Percentiles rank a stretch among this genome's conserved stretches.
These are phyloP conservation scores for Poeciliopsis prolifica DNA, from an alignment of 2,113 vertebrate species.

Conservation along the genomic window DNA sequence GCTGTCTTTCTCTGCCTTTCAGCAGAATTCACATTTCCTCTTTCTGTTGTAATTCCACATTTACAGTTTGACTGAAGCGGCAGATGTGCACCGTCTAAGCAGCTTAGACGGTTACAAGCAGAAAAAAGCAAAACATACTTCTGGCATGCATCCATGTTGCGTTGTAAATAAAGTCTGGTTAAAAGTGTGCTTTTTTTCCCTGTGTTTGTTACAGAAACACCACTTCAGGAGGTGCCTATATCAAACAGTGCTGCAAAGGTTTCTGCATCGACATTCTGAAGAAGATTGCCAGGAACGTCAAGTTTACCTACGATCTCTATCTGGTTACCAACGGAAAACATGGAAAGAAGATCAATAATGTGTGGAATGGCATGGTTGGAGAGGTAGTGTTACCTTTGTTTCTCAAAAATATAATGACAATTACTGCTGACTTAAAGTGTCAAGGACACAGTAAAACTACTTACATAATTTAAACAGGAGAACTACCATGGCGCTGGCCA, in stretches of 20 bases:
- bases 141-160: too few relatives aligned
- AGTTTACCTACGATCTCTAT: conserved; percentile 98
- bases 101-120: background rate
- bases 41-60: conserved; percentile 33
- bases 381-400: conserved; percentile 80
- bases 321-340: conserved; percentile 98
- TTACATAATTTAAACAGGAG: too few relatives aligned
- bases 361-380: conserved; percentile 99
- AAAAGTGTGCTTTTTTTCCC: conserved; percentile 20
- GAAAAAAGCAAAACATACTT: background rate
- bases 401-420: background rate
- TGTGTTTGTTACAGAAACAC: conserved; percentile 85
- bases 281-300: conserved; percentile 94
- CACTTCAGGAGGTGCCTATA: conserved; percentile 88
- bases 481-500: too few relatives aligned
- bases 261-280: conserved; percentile 99
- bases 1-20: conserved; percentile 43
- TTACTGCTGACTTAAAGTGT: background rate
- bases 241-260: conserved; percentile 98
- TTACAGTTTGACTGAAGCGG: conserved; percentile 62
- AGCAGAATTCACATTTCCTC: conserved; percentile 35
- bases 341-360: conserved; percentile 97
- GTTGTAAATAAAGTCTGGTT: background rate
- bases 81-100: conserved; percentile 54
- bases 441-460: background rate